Evolutionary conservation across 2,797 vertebrate species (phyloP).

Genomic region (Notolepis coatsorum): DNA sequence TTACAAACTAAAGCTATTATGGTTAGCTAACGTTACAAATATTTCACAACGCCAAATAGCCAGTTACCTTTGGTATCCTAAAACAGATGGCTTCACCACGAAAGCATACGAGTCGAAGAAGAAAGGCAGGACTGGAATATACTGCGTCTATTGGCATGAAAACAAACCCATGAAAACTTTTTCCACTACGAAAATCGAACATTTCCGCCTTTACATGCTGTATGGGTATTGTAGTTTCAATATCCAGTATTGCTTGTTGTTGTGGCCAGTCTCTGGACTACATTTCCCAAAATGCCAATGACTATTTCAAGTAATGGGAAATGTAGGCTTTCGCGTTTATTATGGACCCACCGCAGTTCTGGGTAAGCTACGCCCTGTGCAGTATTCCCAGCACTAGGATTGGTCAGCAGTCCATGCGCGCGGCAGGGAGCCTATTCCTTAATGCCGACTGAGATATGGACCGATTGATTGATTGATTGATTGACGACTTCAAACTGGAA

Average conservation of each 20-base stretch:
- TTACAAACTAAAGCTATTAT: no score
- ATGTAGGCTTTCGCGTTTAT: constrained; percentile 44
- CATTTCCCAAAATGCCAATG: constrained; percentile 7
- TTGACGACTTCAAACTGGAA: no score
- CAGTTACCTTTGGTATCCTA: constrained; percentile 53
- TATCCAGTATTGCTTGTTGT: rapidly evolving
- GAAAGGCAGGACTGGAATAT: constrained; percentile 24
- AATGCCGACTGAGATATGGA: no score
- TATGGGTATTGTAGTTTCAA: constrained; percentile 57
- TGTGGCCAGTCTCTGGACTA: constrained; percentile 26
- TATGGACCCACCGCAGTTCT: no score
- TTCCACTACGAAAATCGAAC: constrained; percentile 56
- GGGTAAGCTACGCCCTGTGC: no score
- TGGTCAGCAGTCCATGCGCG: neutral
- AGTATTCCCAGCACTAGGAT: no score
- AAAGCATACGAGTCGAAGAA: constrained; percentile 12
- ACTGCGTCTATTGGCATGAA: constrained; percentile 54
- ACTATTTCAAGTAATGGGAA: neutral
- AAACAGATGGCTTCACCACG: constrained; percentile 31
- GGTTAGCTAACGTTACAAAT: neutral
- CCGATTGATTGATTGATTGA: neutral
- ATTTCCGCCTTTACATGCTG: constrained; percentile 52
- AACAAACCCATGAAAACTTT: constrained; percentile 74
- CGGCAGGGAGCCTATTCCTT: neutral
- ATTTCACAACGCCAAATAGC: neutral